Evolutionary conservation across 2,797 vertebrate species (phyloP).

Genomic region (Taeniopygia guttata): DNA sequence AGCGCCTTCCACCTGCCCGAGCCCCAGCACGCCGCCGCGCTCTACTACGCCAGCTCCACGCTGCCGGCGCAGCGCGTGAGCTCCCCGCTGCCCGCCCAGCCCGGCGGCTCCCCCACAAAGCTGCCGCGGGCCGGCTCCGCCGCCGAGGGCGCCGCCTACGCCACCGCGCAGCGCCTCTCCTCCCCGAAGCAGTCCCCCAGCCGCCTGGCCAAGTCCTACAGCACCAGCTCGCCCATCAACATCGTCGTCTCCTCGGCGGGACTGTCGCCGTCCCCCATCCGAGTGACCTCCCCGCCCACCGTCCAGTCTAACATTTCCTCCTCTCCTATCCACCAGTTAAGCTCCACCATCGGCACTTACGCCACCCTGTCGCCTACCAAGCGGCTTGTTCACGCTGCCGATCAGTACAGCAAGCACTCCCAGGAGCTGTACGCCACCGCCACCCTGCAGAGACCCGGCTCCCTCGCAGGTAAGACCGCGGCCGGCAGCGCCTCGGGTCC

Average conservation of each 20-base stretch:
- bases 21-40: constrained; percentile 76
- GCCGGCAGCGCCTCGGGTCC: background rate
- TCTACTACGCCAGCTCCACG: constrained; percentile 95
- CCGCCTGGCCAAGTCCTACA: constrained; percentile 95
- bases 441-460: constrained; percentile 94
- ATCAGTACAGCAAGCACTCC: constrained; percentile 93
- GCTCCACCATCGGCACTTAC: constrained; percentile 94
- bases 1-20: constrained; percentile 94
- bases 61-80: constrained; percentile 91
- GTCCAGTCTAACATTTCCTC: constrained; percentile 80
- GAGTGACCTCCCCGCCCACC: constrained; percentile 89
- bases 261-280: constrained; percentile 84
- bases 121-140: constrained; percentile 88
- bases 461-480: constrained; percentile 86
- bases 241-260: constrained; percentile 85
- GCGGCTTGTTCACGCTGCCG: constrained; percentile 91
- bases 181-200: constrained; percentile 94
- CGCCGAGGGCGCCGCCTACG: constrained; percentile 82
- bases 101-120: constrained; percentile 89
- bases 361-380: constrained; percentile 97
- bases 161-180: constrained; percentile 86
- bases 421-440: constrained; percentile 95
- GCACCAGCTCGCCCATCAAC: constrained; percentile 97
- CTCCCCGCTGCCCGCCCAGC: constrained; percentile 86
- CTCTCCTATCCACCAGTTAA: constrained; percentile 94